phyloP scores from a whole-genome alignment of 2,888 invertebrate species.

The Emesis castigata region DNA sequence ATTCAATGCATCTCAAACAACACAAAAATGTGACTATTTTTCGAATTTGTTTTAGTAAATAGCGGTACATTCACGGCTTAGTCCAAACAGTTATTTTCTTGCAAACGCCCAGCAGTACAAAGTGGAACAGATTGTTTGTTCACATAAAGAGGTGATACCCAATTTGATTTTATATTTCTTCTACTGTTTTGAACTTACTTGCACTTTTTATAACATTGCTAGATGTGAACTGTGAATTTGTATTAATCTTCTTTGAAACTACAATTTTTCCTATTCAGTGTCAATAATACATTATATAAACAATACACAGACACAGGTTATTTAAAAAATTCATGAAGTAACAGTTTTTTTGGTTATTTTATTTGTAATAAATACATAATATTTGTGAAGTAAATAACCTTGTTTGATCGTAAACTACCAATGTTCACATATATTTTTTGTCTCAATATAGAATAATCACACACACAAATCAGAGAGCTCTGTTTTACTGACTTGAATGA shows the following conservation, averaged over 20 bases:
- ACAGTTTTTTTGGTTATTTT: too few relatives aligned
- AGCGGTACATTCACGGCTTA: not conserved
- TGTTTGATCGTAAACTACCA: too few relatives aligned
- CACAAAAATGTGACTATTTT: conserved; percentile 1
- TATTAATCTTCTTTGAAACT: conserved; percentile 6
- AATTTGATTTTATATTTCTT: conserved; percentile 18
- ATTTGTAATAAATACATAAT: too few relatives aligned
- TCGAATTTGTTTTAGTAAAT: conserved; percentile 5
- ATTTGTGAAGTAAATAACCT: too few relatives aligned
- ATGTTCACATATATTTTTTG: too few relatives aligned
- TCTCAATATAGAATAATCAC: too few relatives aligned
- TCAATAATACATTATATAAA: too few relatives aligned
- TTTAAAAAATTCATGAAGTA: too few relatives aligned
- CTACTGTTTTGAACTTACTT: conserved; percentile 24
- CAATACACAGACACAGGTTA: too few relatives aligned
- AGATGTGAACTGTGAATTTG: not conserved
- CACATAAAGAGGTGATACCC: conserved; percentile 24
- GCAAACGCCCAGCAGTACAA: conserved; percentile 78
- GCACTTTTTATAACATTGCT: not conserved
- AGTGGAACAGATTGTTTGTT: conserved; percentile 73
- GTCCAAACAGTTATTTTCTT: conserved; percentile 66
- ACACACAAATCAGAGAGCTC: too few relatives aligned
- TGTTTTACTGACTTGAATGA: too few relatives aligned
- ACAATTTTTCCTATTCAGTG: not conserved
- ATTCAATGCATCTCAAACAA: conserved; percentile 6